Conservation (phyloP, 2,113 vertebrate genomes). For the Poecile atricapillus region DNA sequence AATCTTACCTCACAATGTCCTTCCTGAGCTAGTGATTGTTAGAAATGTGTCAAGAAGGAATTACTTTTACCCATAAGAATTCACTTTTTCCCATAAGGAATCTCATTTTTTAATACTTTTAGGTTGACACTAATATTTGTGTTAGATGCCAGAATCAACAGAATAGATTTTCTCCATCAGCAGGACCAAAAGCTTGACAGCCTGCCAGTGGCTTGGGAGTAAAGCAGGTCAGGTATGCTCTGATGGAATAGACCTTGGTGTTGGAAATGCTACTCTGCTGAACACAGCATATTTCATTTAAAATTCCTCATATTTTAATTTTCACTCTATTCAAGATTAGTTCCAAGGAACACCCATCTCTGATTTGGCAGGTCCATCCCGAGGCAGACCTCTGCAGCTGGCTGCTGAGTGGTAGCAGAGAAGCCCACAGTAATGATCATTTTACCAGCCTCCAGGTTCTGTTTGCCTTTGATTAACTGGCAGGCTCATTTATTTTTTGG, state of each 20-base stretch:
- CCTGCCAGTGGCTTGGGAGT: neutral
- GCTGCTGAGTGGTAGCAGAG: neutral
- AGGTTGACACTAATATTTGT: neutral
- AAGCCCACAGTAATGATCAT: neutral
- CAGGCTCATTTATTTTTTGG: neutral
- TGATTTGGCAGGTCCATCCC: neutral
- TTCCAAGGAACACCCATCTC: neutral
- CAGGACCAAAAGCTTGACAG: neutral
- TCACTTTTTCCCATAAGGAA: neutral
- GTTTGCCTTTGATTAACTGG: neutral
- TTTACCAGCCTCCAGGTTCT: neutral
- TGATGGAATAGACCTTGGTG: neutral
- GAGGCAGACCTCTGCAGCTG: neutral
- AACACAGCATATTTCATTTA: neutral
- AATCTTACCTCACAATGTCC: neutral
- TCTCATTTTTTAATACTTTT: neutral
- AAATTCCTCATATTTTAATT: neutral
- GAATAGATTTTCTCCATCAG: neutral
- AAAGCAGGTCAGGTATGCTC: neutral
- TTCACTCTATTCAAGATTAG: neutral
- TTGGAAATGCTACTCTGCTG: neutral
- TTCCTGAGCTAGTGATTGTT: neutral
- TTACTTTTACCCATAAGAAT: neutral
- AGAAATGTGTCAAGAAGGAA: neutral
- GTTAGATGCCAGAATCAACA: neutral